Evolutionary conservation across 2,797 vertebrate genomes (phyloP).

Genomic region (Bothrops alternatus): DNA sequence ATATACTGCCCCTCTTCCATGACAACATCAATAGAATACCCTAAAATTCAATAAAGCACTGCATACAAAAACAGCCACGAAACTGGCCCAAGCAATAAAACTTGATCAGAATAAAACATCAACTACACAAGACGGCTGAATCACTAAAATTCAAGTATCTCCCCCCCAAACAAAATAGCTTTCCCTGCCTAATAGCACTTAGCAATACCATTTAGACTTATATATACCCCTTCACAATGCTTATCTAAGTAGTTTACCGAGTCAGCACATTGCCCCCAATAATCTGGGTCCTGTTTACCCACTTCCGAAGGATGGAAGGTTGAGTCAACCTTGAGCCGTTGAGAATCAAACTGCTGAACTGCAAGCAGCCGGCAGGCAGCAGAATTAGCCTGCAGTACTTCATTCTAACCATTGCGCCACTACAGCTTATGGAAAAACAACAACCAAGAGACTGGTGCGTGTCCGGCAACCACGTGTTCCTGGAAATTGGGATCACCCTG

Average conservation of each 20-base stretch:
- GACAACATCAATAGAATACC: not conserved
- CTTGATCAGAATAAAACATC: not conserved
- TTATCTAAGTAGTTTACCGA: no score
- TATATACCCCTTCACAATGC: no score
- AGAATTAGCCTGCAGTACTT: no score
- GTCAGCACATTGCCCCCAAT: no score
- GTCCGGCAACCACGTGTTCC: not conserved
- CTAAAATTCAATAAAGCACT: not conserved
- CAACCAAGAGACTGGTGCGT: not conserved
- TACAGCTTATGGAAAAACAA: not conserved
- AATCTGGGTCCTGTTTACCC: no score
- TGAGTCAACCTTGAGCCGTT: no score
- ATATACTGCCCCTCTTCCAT: not conserved
- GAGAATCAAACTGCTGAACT: no score
- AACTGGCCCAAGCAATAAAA: not conserved
- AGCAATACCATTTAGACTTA: no score
- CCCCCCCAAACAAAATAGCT: not conserved
- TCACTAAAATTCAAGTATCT: not conserved
- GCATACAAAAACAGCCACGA: not conserved
- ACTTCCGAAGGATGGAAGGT: no score
- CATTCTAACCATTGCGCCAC: no score
- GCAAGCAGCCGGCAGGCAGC: no score
- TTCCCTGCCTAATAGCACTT: not conserved
- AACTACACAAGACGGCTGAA: not conserved
- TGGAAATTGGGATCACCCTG: not conserved